Evolutionary conservation across 2,113 vertebrate species (phyloP).

Genomic region (Sciurus niger): DNA sequence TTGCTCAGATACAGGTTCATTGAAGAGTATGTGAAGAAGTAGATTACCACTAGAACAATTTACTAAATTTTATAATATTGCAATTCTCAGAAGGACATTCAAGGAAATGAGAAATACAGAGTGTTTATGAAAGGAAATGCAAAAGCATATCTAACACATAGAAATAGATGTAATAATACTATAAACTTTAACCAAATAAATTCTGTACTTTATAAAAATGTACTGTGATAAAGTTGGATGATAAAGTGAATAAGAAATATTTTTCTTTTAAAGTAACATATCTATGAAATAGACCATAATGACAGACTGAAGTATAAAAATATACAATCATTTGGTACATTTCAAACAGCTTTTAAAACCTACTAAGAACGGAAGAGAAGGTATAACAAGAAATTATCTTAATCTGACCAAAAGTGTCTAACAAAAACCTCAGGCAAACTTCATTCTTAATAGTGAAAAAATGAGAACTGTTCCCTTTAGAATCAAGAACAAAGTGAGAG

Average conservation of each 20-base stretch:
- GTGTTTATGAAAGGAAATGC: neutral
- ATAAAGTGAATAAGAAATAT: neutral
- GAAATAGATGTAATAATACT: neutral
- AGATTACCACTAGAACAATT: neutral
- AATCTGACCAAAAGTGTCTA: slow-evolving; percentile 1
- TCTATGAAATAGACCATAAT: neutral
- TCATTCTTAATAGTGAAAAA: neutral
- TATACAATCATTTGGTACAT: neutral
- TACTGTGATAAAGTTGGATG: neutral
- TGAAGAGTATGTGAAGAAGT: neutral
- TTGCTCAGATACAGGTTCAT: neutral
- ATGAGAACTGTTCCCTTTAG: neutral
- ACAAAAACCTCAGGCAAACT: neutral
- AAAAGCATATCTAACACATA: neutral
- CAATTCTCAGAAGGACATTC: neutral
- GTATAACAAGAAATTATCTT: slow-evolving; percentile 5
- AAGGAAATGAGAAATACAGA: neutral
- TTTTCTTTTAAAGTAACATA: neutral
- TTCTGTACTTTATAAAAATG: neutral
- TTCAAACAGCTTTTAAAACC: neutral
- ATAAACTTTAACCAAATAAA: neutral
- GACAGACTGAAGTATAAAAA: slow-evolving; percentile 32
- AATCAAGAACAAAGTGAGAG: slow-evolving; percentile 5
- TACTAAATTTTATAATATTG: neutral
- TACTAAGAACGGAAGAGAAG: slow-evolving; percentile 4